Conservation (phyloP, 1,140 invertebrate species). For the Lethrus apterus region DNA sequence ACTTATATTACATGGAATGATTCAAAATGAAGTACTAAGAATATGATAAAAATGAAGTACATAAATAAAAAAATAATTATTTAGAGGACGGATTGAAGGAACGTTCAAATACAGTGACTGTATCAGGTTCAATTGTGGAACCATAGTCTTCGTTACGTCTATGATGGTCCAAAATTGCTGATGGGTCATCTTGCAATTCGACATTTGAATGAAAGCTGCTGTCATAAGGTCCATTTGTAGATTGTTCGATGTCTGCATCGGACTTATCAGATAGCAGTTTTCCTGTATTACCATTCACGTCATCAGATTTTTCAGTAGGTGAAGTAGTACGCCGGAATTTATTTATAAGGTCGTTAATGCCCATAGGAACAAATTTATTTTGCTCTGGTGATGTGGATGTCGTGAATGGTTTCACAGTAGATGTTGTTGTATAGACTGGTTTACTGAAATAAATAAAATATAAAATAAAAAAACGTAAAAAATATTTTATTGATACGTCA, state of each 20-base stretch:
- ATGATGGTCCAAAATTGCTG: conserved; percentile 31
- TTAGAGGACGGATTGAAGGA: conserved; percentile 25
- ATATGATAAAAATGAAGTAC: not conserved
- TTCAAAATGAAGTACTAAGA: no score
- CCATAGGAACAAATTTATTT: conserved; percentile 22
- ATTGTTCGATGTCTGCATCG: conserved; percentile 24
- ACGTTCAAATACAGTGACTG: conserved; percentile 37
- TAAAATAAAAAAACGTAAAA: not conserved
- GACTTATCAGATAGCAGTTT: conserved; percentile 13
- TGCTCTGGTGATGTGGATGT: conserved; percentile 20
- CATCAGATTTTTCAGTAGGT: conserved; percentile 3
- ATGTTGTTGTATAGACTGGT: conserved; percentile 10
- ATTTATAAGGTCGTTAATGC: conserved; percentile 23
- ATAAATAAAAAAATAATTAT: conserved; percentile 3
- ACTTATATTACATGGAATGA: no score
- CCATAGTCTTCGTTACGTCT: conserved; percentile 40
- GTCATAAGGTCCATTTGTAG: conserved; percentile 47
- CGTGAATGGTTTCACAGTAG: conserved; percentile 17
- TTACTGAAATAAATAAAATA: conserved; percentile 18
- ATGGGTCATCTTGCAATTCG: conserved; percentile 47
- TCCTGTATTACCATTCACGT: not conserved
- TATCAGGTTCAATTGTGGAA: conserved; percentile 51
- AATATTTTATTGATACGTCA: no score
- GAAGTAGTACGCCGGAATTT: conserved; percentile 19
- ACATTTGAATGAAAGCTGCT: conserved; percentile 42